Conservation (phyloP, 2,797 vertebrate genomes). For the Hydrolagus colliei region DNA sequence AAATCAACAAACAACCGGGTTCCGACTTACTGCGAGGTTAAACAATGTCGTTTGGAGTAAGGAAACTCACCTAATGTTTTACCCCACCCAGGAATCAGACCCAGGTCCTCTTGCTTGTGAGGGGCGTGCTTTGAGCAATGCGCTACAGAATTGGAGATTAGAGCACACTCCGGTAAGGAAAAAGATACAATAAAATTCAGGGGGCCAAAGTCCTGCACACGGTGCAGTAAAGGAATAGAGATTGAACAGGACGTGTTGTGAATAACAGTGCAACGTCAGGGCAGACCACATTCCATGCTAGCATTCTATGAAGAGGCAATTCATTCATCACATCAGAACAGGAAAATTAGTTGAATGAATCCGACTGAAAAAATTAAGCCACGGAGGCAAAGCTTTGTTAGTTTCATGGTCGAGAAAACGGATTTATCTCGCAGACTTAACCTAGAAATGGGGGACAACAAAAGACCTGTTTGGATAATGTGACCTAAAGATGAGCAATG, state of each 20-base stretch:
- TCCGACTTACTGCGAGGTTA: background rate
- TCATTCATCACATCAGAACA: background rate
- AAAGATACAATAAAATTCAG: background rate
- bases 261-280: slow-evolving; percentile 13
- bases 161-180: background rate
- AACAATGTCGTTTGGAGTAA: background rate
- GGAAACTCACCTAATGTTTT: no score
- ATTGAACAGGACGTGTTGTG: slow-evolving; percentile 15
- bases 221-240: background rate
- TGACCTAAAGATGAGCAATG: slow-evolving; percentile 1
- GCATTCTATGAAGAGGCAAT: slow-evolving; percentile 14
- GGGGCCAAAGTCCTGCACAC: background rate
- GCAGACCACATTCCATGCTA: slow-evolving; percentile 14
- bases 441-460: background rate
- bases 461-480: slow-evolving; percentile 15
- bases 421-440: background rate
- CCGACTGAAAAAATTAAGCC: slow-evolving; percentile 13
- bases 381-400: background rate
- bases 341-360: slow-evolving; percentile 20
- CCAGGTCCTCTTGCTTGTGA: no score
- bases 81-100: no score
- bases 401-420: background rate
- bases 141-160: background rate
- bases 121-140: no score
- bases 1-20: no score